Percentiles rank a stretch among this genome's conserved stretches.
These are phyloP conservation scores for Drosophila barbarae DNA, from an alignment of 2,888 invertebrate genomes.

Conservation along the genomic window DNA sequence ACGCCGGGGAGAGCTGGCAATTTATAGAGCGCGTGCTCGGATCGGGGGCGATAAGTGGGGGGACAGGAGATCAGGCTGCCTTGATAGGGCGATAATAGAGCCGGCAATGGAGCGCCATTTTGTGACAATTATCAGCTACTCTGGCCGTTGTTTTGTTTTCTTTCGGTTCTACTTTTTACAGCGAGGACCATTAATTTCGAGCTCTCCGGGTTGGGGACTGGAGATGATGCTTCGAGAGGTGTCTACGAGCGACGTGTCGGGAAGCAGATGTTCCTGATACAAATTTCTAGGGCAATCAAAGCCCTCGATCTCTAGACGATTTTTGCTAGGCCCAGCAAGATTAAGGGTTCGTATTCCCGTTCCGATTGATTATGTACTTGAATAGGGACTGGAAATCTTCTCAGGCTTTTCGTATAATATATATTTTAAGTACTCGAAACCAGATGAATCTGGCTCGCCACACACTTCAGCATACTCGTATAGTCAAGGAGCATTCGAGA, in stretches of 20 bases:
- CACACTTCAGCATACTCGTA: constrained; percentile 6
- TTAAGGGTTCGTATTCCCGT: constrained; percentile 9
- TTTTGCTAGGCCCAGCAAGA: not conserved
- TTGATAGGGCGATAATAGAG: constrained; percentile 33
- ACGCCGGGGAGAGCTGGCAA: constrained; percentile 19
- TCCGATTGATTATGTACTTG: constrained; percentile 14
- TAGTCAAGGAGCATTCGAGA: constrained; percentile 11
- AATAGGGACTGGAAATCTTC: constrained; percentile 7
- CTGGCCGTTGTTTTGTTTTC: constrained; percentile 34
- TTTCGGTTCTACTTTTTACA: constrained; percentile 12
- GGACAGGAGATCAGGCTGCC: constrained; percentile 38
- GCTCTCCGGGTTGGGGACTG: constrained; percentile 11
- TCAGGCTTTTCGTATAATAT: constrained; percentile 1
- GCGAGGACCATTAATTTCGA: constrained; percentile 8
- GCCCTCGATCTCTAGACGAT: constrained; percentile 9
- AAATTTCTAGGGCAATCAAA: not conserved
- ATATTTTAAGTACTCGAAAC: not conserved
- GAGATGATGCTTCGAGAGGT: constrained; percentile 4
- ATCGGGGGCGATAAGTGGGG: constrained; percentile 24
- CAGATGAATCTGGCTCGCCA: constrained; percentile 6
- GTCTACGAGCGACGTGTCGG: constrained; percentile 5
- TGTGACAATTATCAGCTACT: constrained; percentile 39
- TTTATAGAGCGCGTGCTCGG: constrained; percentile 55
- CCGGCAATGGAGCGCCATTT: constrained; percentile 38
- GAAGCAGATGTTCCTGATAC: constrained; percentile 28